These are phyloP conservation scores for Poeciliopsis presidionis DNA, from an alignment of 2,797 vertebrate genomes.

Conservation along the genomic window DNA sequence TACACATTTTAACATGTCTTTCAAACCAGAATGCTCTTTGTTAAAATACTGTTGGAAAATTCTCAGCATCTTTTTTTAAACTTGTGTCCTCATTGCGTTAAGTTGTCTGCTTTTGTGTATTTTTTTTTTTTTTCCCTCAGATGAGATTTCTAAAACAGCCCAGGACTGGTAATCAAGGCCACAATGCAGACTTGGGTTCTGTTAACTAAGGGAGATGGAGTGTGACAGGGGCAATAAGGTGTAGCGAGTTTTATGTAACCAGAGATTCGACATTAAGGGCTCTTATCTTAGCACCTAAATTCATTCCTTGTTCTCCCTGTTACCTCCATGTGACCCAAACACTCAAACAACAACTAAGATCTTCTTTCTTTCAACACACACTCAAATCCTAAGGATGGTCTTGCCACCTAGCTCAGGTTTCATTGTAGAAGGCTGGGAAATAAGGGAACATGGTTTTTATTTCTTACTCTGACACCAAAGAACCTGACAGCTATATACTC, in stretches of 20 bases:
- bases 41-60: background rate
- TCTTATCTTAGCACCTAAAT: constrained; percentile 33
- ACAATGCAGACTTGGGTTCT: constrained; percentile 28
- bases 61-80: background rate
- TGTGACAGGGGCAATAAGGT: constrained; percentile 29
- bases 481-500: constrained; percentile 27
- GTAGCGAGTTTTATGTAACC: constrained; percentile 42
- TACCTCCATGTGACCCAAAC: constrained; percentile 29
- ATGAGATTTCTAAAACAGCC: constrained; percentile 14
- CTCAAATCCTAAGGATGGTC: constrained; percentile 1
- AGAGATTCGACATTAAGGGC: constrained; percentile 34
- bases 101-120: background rate
- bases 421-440: constrained; percentile 11
- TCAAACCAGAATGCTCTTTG: background rate
- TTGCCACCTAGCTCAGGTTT: constrained; percentile 13
- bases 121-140: background rate
- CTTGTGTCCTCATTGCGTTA: background rate
- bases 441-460: constrained; percentile 5
- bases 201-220: constrained; percentile 8
- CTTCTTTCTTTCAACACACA: constrained; percentile 5
- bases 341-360: constrained; percentile 18
- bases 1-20: constrained; percentile 24
- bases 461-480: constrained; percentile 33
- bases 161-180: constrained; percentile 25
- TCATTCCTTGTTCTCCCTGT: constrained; percentile 17